Percentiles rank a stretch among this genome's conserved stretches.
These are phyloP conservation scores for Ricordea florida DNA, from an alignment of 92 coral and sea anemone genomes.

Conservation along the genomic window DNA sequence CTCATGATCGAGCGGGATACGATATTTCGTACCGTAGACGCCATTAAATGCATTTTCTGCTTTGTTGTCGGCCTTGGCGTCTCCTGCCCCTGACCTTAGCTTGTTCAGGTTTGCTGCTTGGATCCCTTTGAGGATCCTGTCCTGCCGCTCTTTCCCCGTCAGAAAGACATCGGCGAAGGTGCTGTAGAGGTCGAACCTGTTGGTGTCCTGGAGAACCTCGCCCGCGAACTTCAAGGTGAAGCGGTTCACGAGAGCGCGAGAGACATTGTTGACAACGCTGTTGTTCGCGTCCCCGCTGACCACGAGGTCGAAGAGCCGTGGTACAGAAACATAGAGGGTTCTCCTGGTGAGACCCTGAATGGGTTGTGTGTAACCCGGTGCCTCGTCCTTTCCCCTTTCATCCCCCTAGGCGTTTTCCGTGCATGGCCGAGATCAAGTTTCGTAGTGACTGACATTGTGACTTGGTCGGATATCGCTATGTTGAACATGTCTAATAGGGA, in stretches of 20 bases:
- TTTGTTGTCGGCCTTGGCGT: not conserved
- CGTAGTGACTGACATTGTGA: not conserved
- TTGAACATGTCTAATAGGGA: not conserved
- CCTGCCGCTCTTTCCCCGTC: not conserved
- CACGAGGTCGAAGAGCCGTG: not conserved
- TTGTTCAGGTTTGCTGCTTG: too few relatives aligned
- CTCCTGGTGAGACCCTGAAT: not conserved
- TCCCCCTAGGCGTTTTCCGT: not conserved
- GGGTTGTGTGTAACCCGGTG: slow-evolving; percentile 15
- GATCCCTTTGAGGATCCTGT: too few relatives aligned
- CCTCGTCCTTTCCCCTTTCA: not conserved
- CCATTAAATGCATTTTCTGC: not conserved
- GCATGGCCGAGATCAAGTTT: not conserved
- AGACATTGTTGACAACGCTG: slow-evolving; percentile 2
- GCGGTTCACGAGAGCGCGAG: not conserved
- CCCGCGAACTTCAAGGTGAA: not conserved
- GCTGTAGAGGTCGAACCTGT: not conserved
- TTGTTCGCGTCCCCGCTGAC: slow-evolving; percentile 15
- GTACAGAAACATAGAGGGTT: not conserved
- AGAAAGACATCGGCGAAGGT: not conserved
- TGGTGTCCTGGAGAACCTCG: not conserved
- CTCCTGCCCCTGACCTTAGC: too few relatives aligned
- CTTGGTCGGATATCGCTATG: not conserved
- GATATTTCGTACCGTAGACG: not conserved
- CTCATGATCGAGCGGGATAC: slow-evolving; percentile 16